Evolutionary conservation across 2,113 vertebrate genomes (phyloP).

Genomic region (Petroica traversi): DNA sequence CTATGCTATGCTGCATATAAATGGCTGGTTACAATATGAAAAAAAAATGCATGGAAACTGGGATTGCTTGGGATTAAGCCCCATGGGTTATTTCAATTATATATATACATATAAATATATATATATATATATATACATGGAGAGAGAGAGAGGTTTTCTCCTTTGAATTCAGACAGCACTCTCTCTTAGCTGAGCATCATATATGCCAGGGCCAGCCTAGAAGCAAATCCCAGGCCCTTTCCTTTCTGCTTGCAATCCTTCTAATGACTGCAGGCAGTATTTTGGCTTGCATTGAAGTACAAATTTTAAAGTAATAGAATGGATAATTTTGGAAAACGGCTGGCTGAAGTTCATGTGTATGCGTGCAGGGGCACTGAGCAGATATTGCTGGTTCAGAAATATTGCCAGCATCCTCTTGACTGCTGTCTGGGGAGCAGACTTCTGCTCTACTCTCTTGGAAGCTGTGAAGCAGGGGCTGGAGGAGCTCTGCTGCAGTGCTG

Average conservation of each 20-base stretch:
- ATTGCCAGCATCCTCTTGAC: background rate
- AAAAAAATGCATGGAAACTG: background rate
- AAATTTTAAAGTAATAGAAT: background rate
- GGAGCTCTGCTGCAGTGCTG: background rate
- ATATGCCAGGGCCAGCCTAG: background rate
- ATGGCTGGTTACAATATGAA: background rate
- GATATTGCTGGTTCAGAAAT: background rate
- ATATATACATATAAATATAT: background rate
- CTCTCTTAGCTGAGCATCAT: background rate
- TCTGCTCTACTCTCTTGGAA: background rate
- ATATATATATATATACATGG: too few relatives aligned
- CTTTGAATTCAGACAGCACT: background rate
- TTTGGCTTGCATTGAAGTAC: background rate
- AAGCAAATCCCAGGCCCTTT: background rate
- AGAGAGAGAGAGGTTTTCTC: background rate
- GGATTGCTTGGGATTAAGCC: background rate
- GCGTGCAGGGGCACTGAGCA: background rate
- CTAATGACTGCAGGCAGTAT: background rate
- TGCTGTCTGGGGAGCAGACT: background rate
- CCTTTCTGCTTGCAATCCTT: background rate
- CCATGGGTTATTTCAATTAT: background rate
- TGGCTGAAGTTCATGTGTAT: background rate
- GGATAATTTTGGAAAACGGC: background rate
- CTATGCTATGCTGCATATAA: background rate
- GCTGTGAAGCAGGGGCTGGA: background rate